Evolutionary conservation across 2,797 vertebrate genomes (phyloP), one percentile per base, ranked within the genome.

Genomic region (Anguilla obscura): DNA sequence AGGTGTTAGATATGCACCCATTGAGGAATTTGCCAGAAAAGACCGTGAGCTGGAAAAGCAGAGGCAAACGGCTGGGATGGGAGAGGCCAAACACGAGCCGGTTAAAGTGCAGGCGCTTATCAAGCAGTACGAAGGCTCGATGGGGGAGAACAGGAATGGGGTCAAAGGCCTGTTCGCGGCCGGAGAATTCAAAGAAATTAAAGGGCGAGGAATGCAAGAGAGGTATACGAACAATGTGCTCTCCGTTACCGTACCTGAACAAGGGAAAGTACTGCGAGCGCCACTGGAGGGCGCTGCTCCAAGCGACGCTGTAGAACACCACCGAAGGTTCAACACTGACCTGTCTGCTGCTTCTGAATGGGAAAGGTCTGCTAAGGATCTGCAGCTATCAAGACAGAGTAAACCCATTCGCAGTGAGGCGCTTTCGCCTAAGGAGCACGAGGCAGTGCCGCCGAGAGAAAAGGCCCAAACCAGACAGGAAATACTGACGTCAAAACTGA

Each of bases 401-500:
- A 89, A 90, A 88, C 88, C n/a, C 27, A 10, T 87, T 71, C 89
- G 91, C 76, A 76, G 88, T 83, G 88, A 92, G 36, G 69, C 9
- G 87, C 66, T 80, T 86, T 45, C 21, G 33, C 74, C 90, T 66
- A 94, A 91, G 90, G 74, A 71, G 1, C 85, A 87, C 66, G 88
- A 87, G 90, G 27, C 87, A 48, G 9, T 93, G 86, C 90, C 93
- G 66, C 90, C 91, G 74, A 96, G 95, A 91, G 96, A 96, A 69
- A 96, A 92, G 93, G 90, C 92, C 87, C 95, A 95, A 91, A 95
- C 93, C 63, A 96, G 96, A 90, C 96, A 97, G 85, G 95, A 97
- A 88, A 95, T 97, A 58, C 92, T 97, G 86, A 96, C 96, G 0
- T 97, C 95, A 4, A 97, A 94, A 92, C 94, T 97, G 87, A 96